phyloP scores from a whole-genome alignment of 1,140 invertebrate species.

The Anastatus disparis region DNA sequence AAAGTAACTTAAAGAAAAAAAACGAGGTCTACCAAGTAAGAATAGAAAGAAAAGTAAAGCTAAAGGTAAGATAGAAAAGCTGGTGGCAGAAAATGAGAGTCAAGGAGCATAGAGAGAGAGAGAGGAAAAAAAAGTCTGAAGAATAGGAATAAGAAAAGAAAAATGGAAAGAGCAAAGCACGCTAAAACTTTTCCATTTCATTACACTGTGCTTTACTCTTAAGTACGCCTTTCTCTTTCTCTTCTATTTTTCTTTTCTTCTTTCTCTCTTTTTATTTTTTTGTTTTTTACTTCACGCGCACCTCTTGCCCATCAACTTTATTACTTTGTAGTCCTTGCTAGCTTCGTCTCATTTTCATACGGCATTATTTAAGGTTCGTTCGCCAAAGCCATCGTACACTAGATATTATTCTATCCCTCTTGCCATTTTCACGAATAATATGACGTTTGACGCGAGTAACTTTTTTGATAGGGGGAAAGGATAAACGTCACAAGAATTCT shows the following conservation, averaged over 20 bases:
- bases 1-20: neutral
- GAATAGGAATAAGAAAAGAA: conserved; percentile 37
- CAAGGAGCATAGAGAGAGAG: neutral
- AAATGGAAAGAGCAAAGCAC: conserved; percentile 41
- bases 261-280: neutral
- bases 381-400: neutral
- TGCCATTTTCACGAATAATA: neutral
- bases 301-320: conserved; percentile 53
- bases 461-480: no score
- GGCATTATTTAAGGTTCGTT: conserved; percentile 18
- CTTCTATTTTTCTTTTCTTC: neutral
- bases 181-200: conserved; percentile 62
- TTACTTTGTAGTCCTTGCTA: conserved; percentile 51
- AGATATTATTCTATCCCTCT: neutral
- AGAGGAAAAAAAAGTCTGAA: no score
- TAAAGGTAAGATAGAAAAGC: neutral
- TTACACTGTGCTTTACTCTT: no score
- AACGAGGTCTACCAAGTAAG: conserved; percentile 8
- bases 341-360: conserved; percentile 17
- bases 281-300: neutral
- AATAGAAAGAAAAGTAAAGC: neutral
- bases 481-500: no score
- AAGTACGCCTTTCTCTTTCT: conserved; percentile 16
- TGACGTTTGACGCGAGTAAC: conserved; percentile 1
- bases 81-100: conserved; percentile 25